Base-by-base conservation (phyloP, 2,888 invertebrate genomes). In the Caenorhabditis angaria region DNA sequence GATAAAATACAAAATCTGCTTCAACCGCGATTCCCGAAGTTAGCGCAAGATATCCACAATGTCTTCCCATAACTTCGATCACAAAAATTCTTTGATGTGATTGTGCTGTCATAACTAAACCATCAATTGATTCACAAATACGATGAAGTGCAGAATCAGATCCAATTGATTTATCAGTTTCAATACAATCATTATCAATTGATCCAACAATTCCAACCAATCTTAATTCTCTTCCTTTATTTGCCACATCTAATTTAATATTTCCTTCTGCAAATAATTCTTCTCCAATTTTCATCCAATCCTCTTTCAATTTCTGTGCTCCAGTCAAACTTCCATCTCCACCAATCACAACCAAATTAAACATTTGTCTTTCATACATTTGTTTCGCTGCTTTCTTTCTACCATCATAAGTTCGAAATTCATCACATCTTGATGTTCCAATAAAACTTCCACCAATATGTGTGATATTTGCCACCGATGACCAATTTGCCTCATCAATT, bases 91-190 rank as follows among this genome's bases (percentile, higher is more conserved):
- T 92, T 89, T 97, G 97, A 91, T 99, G 97, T 61, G 96, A 89
- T 82, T 94, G 94, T 0, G 97, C 97, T 14, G 97, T 99, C 85
- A 95, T 94, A 58, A 93, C 93, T 87, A 97, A 97, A 56, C 96
- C 95, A 90, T 99, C 97, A 84, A 95, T 94, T 32, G 95, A 94
- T 89, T 97, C 97, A 87, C 97, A 94, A 85, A 97, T 97, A 81
- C 97, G 92, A 89, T 96, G 96, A 81, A 97, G 90, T 14, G 97
- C 97, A 12, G 95, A 94, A 88, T 97, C 97, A 2, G 97, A 95
- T 10, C 79, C 97, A 87, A 99, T 97, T 61, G 97, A 99, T 97
- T 97, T 99, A 89, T 99, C 97, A 41, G 97, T 97, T 70, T 97
- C 97, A 89, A 97, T 97, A 90, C 99, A 97, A 90, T 99, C 97